Evolutionary conservation across 2,113 vertebrate species (phyloP), one percentile per base, ranked within the genome.

Genomic region (Ciconia boyciana): DNA sequence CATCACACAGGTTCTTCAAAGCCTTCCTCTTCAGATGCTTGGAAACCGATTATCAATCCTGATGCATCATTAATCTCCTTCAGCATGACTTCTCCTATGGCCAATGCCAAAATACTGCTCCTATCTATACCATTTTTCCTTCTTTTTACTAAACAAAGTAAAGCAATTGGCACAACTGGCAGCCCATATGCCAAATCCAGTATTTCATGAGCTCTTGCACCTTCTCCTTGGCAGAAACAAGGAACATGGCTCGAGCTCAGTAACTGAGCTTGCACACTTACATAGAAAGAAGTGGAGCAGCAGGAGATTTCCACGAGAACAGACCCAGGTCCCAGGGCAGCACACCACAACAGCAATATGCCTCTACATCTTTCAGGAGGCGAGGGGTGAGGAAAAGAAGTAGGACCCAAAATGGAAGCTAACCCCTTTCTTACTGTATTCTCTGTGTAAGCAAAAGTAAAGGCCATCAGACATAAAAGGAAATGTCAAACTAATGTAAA

Each of bases 261-360:
- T 24, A 43, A 11, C 36, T 6, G 62, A 60, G 29, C 46, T 83
- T 58, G 36, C 43, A 78, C 57, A 18, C 9, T 48, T 22, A 14
- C 0, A 2, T 8, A 44, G 39, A 52, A 83, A 76, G 48, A 88
- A 77, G 21, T 22, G 25, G 34, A 69, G 20, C 54, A 72, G 80
- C 10, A n/a, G 18, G 16, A 87, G 16, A 55, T 26, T 10, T 58
- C 39, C 43, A 41, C 0, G 1, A 60, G 60, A 79, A 44, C 19
- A 34, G 32, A 32, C 16, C 26, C n/a, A 64, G 24, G 57, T 61
- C 48, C 61, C 48, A 69, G n/a, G 65, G 48, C 44, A 84, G 39
- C 2, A 2, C 13, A 26, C 6, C 26, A 71, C 16, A 57, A 76
- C 4, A 49, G 44, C 58, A 69, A 1, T 9, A 41, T 2, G 1